Evolutionary conservation across 2,797 vertebrate genomes (phyloP).

Genomic region (Chelon auratus): DNA sequence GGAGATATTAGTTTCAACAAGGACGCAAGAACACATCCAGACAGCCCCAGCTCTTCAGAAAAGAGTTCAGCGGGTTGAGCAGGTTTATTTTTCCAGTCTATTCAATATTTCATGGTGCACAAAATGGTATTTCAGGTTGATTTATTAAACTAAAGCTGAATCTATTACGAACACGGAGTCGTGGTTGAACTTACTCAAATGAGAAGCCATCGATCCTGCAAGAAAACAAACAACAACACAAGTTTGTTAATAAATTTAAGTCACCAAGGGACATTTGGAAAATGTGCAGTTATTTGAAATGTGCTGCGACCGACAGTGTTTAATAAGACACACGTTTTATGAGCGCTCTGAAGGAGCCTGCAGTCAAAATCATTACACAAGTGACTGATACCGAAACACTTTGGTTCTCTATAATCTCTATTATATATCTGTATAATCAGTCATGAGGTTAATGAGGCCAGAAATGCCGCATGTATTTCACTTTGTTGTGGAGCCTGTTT

Average conservation of each 20-base stretch:
- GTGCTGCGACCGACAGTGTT: neutral
- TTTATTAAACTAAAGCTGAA: neutral
- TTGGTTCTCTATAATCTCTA: too few species aligned
- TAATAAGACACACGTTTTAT: neutral
- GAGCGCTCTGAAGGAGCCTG: too few species aligned
- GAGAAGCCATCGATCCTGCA: conserved; percentile 95
- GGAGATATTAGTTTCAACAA: conserved; percentile 2
- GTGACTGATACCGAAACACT: neutral
- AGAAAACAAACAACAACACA: conserved; percentile 67
- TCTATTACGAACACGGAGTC: conserved; percentile 8
- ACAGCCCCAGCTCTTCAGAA: neutral
- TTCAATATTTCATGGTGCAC: conserved; percentile 25
- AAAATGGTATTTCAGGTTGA: conserved; percentile 28
- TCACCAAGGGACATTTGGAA: neutral
- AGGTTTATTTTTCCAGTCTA: neutral
- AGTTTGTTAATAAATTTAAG: conserved; percentile 50
- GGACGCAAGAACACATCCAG: neutral
- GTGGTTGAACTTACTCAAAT: conserved; percentile 92
- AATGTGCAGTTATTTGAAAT: conserved; percentile 18
- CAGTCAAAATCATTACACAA: neutral
- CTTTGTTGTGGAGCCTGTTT: neutral
- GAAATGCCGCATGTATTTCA: neutral
- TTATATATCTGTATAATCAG: neutral
- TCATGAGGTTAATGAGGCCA: neutral
- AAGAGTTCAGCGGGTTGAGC: conserved; percentile 12